These are phyloP conservation scores for Jaculus jaculus DNA, from an alignment of 2,113 vertebrate genomes.

Conservation along the genomic window DNA sequence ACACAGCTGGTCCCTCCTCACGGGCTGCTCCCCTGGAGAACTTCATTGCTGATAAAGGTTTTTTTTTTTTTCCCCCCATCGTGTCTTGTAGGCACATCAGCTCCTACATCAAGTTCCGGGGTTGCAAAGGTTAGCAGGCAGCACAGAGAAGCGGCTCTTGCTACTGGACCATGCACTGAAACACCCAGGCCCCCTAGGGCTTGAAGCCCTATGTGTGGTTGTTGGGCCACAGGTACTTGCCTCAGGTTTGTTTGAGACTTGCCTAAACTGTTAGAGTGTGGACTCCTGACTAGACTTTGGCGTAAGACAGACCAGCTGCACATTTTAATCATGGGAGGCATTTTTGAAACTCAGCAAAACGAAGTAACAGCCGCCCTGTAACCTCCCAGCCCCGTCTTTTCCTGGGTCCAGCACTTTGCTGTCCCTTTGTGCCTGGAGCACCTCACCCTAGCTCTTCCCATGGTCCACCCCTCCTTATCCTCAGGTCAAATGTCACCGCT, in stretches of 20 bases:
- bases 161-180: background rate
- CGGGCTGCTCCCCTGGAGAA: background rate
- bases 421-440: background rate
- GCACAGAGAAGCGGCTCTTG: background rate
- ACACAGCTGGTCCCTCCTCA: background rate
- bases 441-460: background rate
- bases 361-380: background rate
- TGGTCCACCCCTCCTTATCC: background rate
- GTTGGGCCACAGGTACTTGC: background rate
- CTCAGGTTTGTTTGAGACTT: background rate
- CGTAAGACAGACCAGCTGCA: accelerated
- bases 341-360: background rate
- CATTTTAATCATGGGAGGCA: background rate
- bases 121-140: background rate
- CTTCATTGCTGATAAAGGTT: background rate
- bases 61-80: no score
- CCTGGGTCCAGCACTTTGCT: background rate
- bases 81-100: background rate
- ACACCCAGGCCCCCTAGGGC: background rate
- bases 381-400: background rate
- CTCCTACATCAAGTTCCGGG: background rate
- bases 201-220: background rate
- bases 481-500: background rate
- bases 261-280: background rate
- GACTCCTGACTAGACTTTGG: background rate